Conservation (phyloP, 1,140 invertebrate species). For the Drosophila albomicans region DNA sequence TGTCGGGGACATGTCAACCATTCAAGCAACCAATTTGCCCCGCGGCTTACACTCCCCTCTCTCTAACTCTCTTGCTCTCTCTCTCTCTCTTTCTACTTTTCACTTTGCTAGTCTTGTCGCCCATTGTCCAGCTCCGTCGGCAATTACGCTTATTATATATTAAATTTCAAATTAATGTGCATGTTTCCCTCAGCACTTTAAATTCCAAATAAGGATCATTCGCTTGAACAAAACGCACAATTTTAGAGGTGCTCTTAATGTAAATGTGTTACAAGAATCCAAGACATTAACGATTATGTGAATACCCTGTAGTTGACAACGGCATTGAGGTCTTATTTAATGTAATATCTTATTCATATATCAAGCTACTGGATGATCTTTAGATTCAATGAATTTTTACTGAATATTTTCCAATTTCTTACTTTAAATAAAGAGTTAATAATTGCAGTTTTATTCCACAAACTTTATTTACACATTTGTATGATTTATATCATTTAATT, state of each 20-base stretch:
- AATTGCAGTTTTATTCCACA: too few relatives aligned
- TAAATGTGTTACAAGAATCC: background rate
- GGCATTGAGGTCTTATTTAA: too few relatives aligned
- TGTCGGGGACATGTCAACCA: conserved; percentile 55
- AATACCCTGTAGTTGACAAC: background rate
- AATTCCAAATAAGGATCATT: conserved; percentile 1
- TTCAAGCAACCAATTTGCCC: conserved; percentile 55
- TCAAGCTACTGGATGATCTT: too few relatives aligned
- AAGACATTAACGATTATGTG: background rate
- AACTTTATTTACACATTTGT: too few relatives aligned
- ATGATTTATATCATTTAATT: too few relatives aligned
- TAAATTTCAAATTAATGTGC: conserved; percentile 49
- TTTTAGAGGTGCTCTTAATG: background rate
- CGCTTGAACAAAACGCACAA: background rate
- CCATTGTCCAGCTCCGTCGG: conserved; percentile 26
- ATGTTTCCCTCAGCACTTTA: conserved; percentile 18
- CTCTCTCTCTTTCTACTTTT: background rate
- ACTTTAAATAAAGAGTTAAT: too few relatives aligned
- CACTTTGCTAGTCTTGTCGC: background rate
- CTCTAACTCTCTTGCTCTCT: background rate
- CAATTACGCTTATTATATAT: conserved; percentile 52
- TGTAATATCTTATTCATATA: too few relatives aligned
- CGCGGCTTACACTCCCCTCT: background rate
- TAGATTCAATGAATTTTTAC: too few relatives aligned
- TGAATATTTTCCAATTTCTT: too few relatives aligned